A percentile compares a stretch with the other conserved stretches of the same genome.
phyloP scores from a whole-genome alignment of 2,113 vertebrate genomes.

The Pachycephala philippinensis region DNA sequence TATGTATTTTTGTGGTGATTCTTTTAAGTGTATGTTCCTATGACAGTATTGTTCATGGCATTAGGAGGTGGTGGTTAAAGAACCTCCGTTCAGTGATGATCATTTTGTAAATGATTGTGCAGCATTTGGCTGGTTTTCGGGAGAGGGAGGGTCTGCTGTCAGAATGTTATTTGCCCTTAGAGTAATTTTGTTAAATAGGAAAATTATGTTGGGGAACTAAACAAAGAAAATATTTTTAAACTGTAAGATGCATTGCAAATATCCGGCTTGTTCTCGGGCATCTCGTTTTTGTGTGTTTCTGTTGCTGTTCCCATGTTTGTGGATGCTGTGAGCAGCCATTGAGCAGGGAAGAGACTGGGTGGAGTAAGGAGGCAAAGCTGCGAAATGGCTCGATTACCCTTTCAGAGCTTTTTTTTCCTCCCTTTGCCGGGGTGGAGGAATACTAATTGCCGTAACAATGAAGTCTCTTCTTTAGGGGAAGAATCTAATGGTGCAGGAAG shows the following conservation, averaged over 20 bases:
- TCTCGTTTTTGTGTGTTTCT: conserved; percentile 49
- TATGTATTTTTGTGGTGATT: not conserved
- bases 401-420: conserved; percentile 54
- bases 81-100: conserved; percentile 9
- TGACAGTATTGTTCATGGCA: conserved; percentile 32
- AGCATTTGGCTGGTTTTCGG: conserved; percentile 52
- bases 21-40: not conserved
- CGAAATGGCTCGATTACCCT: conserved; percentile 74
- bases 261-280: not conserved
- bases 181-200: not conserved
- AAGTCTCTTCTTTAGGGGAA: conserved; percentile 64
- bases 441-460: conserved; percentile 69
- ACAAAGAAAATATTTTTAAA: conserved; percentile 62
- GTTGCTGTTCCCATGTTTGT: conserved; percentile 65
- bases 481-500: conserved; percentile 51
- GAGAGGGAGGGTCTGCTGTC: conserved; percentile 46
- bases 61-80: not conserved
- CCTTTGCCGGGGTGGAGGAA: conserved; percentile 63
- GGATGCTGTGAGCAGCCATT: conserved; percentile 75
- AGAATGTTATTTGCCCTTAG: conserved; percentile 30
- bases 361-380: conserved; percentile 80
- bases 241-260: conserved; percentile 4
- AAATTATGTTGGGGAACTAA: not conserved
- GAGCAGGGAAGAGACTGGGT: conserved; percentile 78
- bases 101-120: conserved; percentile 56